Evolutionary conservation across 2,888 invertebrate genomes (phyloP).

Genomic region (Hydraecia micacea): DNA sequence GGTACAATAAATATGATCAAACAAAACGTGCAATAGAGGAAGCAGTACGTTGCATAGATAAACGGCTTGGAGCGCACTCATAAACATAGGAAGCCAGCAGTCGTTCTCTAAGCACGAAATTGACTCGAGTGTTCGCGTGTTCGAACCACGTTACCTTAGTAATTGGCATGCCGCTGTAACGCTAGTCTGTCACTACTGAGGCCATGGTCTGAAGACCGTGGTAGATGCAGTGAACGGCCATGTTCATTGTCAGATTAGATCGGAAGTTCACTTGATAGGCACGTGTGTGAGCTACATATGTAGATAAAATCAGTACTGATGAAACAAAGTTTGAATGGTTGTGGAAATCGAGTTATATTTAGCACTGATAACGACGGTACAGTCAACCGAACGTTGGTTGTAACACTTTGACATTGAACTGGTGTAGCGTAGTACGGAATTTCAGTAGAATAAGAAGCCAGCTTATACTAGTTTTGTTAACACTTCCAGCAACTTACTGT

Average conservation of each 20-base stretch:
- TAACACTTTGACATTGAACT: not conserved
- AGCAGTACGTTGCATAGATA: constrained; percentile 87
- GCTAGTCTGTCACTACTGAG: constrained; percentile 62
- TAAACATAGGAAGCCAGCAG: constrained; percentile 81
- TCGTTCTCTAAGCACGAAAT: constrained; percentile 81
- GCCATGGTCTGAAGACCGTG: constrained; percentile 48
- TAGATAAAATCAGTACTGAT: constrained; percentile 28
- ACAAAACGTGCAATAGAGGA: constrained; percentile 85
- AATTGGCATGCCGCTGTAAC: constrained; percentile 84
- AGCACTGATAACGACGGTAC: not conserved
- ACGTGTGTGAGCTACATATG: constrained; percentile 42
- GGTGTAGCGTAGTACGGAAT: not conserved
- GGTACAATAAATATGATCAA: constrained; percentile 86
- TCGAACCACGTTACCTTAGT: constrained; percentile 83
- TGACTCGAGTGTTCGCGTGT: constrained; percentile 82
- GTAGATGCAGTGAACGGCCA: constrained; percentile 50
- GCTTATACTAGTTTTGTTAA: not conserved
- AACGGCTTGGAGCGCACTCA: constrained; percentile 77
- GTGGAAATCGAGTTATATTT: not conserved
- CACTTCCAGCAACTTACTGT: not conserved
- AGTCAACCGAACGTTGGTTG: not conserved
- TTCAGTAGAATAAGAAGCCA: not conserved
- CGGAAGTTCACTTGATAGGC: constrained; percentile 36
- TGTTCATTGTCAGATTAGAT: constrained; percentile 62
- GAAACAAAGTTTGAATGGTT: constrained; percentile 24